Base-by-base conservation (phyloP, 2,797 vertebrate species). In the Hemibagrus guttatus region DNA sequence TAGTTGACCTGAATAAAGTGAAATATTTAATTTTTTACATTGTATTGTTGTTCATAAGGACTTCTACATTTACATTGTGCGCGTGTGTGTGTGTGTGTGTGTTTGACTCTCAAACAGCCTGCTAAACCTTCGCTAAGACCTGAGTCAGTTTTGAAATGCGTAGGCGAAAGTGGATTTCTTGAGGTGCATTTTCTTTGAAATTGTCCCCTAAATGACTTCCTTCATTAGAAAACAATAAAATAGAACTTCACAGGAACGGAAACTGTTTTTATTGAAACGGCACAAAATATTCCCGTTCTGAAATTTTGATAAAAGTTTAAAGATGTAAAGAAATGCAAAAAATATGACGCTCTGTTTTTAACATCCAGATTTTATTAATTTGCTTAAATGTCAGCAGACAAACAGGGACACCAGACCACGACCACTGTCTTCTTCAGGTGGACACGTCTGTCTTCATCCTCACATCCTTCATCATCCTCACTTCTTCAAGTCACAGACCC, bases 321-420 rank as follows among this genome's bases (percentile, higher is more conserved):
- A 26, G 35, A 59, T 1, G 59, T 26, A 7, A 79, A 39, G 6
- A 23, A 1, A 28, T 23, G 28, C 19, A 35, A 58, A 23, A n/a
- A 11, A 2, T 13, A 11, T 81, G 3, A 64, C 26, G 28, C 19
- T 59, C 23, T n/a, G 26, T n/a, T 28, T 52, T n/a, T 52, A 17
- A 78, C 11, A 61, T 61, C 21, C 5, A 26, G 6, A 61, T 61
- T 17, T 63, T 16, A 42, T 42, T 8, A 26, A 69, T 85, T 95
- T 86, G 95, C 90, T 8, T 61, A 88, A 96, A 96, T 87, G 93
- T 88, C 42, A 92, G 90, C 89, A 95, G 83, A 49, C 91, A 93
- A 79, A 94, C 89, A 6, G 88, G 91, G 13, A 91, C 89, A 64
- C 93, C 93, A 95, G 52, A 86, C 88, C 86, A 96, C 59, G 71